phyloP scores from a whole-genome alignment of 1,140 invertebrate species.

The Matsumurasca onukii region DNA sequence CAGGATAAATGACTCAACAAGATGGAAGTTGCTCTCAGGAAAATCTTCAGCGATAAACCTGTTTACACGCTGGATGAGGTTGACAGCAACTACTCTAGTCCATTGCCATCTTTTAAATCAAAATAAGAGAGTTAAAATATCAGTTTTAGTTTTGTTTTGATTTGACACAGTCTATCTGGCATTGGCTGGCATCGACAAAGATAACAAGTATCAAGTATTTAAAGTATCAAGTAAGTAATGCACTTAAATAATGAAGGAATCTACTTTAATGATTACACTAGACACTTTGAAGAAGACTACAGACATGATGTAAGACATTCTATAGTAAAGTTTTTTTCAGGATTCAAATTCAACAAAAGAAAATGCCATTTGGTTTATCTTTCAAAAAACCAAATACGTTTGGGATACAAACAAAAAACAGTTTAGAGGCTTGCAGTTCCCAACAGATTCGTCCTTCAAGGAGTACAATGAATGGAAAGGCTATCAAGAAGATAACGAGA shows the following conservation, averaged over 20 bases:
- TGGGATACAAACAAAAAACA: conserved; percentile 78
- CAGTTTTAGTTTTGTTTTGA: too few relatives aligned
- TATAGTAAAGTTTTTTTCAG: conserved; percentile 40
- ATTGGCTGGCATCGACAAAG: too few relatives aligned
- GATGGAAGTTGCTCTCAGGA: too few relatives aligned
- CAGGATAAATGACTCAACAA: too few relatives aligned
- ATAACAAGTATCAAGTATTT: too few relatives aligned
- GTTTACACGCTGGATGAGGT: too few relatives aligned
- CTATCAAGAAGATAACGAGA: conserved; percentile 76
- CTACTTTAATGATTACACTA: neutral
- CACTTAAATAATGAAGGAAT: neutral
- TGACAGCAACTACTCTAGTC: too few relatives aligned
- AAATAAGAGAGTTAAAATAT: too few relatives aligned
- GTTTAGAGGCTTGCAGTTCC: conserved; percentile 83
- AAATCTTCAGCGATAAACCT: too few relatives aligned
- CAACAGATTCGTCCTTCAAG: conserved; percentile 66
- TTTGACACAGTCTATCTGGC: too few relatives aligned
- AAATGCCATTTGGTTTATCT: conserved; percentile 75
- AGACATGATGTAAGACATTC: neutral
- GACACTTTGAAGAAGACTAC: neutral
- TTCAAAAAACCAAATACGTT: conserved; percentile 96
- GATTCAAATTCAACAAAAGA: conserved; percentile 41
- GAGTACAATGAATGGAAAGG: conserved; percentile 87
- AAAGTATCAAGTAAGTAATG: neutral
- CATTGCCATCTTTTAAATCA: too few relatives aligned